Evolutionary conservation across 35 echinoderm and acorn worm genomes (phyloP).

Genomic region (Strongylocentrotus purpuratus): DNA sequence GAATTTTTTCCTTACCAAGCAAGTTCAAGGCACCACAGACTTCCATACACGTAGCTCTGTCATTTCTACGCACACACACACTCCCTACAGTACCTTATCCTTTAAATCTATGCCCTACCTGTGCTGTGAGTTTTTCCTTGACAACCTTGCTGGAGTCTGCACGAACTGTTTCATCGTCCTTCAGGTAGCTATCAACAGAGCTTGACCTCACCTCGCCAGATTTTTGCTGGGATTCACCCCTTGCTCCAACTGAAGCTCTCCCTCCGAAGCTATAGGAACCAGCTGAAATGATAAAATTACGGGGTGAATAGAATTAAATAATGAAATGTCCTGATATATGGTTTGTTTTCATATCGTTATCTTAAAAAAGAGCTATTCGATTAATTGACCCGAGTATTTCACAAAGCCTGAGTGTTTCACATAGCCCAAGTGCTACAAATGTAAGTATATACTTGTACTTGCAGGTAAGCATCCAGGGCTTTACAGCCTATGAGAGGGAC

Average conservation of each 20-base stretch:
- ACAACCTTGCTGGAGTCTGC: background rate
- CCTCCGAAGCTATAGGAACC: slow-evolving; percentile 21
- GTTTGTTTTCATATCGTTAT: background rate
- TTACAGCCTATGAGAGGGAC: too few species aligned
- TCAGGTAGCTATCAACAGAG: slow-evolving; percentile 30
- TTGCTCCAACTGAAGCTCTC: slow-evolving; percentile 5
- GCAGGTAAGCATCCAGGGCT: too few species aligned
- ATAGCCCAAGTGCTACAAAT: too few species aligned
- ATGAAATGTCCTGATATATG: background rate
- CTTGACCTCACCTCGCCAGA: background rate
- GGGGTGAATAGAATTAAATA: background rate
- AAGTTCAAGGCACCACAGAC: too few species aligned
- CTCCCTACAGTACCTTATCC: too few species aligned
- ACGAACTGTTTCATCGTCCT: background rate
- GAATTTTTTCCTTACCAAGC: too few species aligned
- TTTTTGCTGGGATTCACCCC: background rate
- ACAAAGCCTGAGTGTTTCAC: too few species aligned
- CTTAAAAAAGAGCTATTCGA: too few species aligned
- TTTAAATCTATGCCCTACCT: background rate
- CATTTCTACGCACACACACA: too few species aligned
- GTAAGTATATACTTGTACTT: too few species aligned
- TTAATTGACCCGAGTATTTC: too few species aligned
- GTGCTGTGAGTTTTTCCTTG: background rate
- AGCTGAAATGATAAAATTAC: background rate
- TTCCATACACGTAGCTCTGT: too few species aligned